Evolutionary conservation across 2,888 invertebrate genomes (phyloP), one percentile per base, ranked within the genome.

Genomic region (Protophormia terraenovae): DNA sequence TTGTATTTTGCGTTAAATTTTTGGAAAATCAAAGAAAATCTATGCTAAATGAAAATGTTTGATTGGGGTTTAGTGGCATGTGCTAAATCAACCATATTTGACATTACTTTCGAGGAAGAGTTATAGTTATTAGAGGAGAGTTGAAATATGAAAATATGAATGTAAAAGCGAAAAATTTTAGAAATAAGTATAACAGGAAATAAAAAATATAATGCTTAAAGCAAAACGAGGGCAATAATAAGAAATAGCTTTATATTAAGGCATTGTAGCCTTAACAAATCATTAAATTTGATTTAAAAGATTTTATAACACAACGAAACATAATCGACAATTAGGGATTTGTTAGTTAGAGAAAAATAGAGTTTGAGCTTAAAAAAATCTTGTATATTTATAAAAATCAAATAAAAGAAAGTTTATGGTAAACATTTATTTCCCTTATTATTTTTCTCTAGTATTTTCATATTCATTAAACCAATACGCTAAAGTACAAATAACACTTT

Each of bases 41-140:
- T 62, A 29, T 69, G 12, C 35, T 45, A 45, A 69, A 81, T 73
- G 73, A 55, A 81, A 81, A 71, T 69, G 58, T 71, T 73, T 81
- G 78, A 82, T 84, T 84, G 80, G 41, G 76, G 71, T 55, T 77
- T 84, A 35, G 80, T 80, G 80, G 47, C 32, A 71, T 64, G 45
- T 35, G 64, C 24, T 79, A 84, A 84, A 84, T 84, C 84, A 80
- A 73, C 80, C 58, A 29, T 66, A 73, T 66, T 55, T 29, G 47
- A 10, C 45, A 53, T 60, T 22, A 41, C 16, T 7, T 35, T 27
- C 35, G 16, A 19, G 27, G 22, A 79, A 53, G 53, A 79, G 62
- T 71, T 67, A 47, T 69, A 60, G 22, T 47, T 32, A n/a, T 47
- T 60, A 66, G 2, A 6, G 19, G 4, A 58, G 22, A 45, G 29